Conservation (phyloP, 2,113 vertebrate genomes). For the Zosterops pallidus region DNA sequence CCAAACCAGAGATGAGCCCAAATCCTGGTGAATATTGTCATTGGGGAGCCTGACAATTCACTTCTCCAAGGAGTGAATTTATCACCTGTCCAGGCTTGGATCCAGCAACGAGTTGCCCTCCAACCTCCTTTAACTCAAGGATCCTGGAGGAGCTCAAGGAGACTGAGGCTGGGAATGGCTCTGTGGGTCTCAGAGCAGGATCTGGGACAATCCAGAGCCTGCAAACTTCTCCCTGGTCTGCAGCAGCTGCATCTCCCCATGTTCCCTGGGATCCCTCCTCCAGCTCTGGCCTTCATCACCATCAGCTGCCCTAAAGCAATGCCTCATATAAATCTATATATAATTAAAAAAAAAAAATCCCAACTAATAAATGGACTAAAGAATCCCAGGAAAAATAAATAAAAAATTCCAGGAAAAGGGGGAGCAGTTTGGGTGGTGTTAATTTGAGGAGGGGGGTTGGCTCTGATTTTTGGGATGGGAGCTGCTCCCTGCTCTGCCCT, state of each 20-base stretch:
- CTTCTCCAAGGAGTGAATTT: neutral
- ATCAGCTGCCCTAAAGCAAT: neutral
- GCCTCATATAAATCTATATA: rapidly evolving
- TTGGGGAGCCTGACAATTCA: no score
- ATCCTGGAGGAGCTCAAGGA: neutral
- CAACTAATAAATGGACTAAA: no score
- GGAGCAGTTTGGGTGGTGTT: rapidly evolving
- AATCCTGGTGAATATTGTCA: neutral
- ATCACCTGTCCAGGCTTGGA: neutral
- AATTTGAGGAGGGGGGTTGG: neutral
- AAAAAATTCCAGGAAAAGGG: no score
- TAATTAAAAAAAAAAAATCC: neutral
- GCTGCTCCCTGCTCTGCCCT: rapidly evolving
- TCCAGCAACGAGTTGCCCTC: neutral
- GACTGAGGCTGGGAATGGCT: neutral
- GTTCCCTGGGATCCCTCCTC: neutral
- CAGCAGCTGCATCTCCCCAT: rapidly evolving
- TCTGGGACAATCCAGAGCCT: neutral
- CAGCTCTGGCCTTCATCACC: neutral
- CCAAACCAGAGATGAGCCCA: neutral
- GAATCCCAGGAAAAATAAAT: no score
- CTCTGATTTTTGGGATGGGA: neutral
- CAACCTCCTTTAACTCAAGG: neutral
- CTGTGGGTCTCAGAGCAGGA: rapidly evolving
- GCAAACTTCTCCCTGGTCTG: rapidly evolving